Conservation (phyloP, 2,888 invertebrate species). For the Lissonota sp. region DNA sequence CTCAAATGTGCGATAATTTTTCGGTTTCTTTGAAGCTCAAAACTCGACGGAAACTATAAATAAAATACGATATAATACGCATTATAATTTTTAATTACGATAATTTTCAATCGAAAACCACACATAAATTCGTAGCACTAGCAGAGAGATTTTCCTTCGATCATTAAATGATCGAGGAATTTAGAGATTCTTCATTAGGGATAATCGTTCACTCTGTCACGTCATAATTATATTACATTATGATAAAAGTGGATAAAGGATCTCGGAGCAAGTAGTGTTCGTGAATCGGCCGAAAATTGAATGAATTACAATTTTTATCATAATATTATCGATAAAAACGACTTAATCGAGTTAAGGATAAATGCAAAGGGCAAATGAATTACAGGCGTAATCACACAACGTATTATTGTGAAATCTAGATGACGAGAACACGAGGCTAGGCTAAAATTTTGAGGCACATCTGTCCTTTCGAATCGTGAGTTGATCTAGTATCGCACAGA, state of each 20-base stretch:
- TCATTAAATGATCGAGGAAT: constrained; percentile 36
- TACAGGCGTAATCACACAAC: constrained; percentile 45
- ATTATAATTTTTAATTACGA: constrained; percentile 13
- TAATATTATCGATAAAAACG: constrained; percentile 46
- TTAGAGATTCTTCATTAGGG: constrained; percentile 28
- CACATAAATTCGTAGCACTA: constrained; percentile 14
- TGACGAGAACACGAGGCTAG: neutral
- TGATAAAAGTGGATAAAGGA: constrained; percentile 49
- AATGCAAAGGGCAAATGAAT: constrained; percentile 3
- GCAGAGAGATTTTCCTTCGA: constrained; percentile 3
- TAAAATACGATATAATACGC: neutral
- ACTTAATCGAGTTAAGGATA: constrained; percentile 31
- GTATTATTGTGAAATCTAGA: constrained; percentile 42
- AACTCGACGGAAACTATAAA: neutral
- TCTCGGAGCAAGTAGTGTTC: constrained; percentile 78
- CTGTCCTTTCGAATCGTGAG: constrained; percentile 49
- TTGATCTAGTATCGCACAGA: constrained; percentile 25
- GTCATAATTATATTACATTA: constrained; percentile 32
- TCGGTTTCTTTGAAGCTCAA: constrained; percentile 36
- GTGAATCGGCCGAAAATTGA: constrained; percentile 75
- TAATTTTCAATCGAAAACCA: constrained; percentile 15
- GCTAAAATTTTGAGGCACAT: constrained; percentile 22
- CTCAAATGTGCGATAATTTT: constrained; percentile 12
- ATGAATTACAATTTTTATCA: constrained; percentile 65
- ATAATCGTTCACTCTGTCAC: constrained; percentile 20